Base-by-base conservation (phyloP, 2,888 invertebrate species). In the Melieria crassipennis region DNA sequence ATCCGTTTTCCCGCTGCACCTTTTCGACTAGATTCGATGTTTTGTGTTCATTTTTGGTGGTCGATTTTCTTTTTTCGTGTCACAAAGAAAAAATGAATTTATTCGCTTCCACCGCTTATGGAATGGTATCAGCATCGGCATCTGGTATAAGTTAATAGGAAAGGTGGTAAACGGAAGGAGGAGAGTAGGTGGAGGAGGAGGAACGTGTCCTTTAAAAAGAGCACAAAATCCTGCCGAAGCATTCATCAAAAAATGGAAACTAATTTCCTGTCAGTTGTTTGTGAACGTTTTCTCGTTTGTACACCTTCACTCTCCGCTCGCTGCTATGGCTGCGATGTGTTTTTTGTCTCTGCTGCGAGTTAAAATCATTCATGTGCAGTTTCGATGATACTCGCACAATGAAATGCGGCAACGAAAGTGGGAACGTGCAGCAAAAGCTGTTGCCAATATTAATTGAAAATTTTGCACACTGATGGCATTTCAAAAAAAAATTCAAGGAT, bases 181-280 rank as follows among this genome's bases (percentile, higher is more conserved):
- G 11, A 43, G 60, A 45, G 61, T 16, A 52, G 66, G 68, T 48
- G 70, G 66, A 64, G 63, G 62, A 74, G 73, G 69, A 69, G 63
- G 45, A 61, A 62, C 78, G 79, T 30, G 30, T 30, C 30, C 30
- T 30, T 30, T 30, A 30, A 30, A 30, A 30, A 30, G 30, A 30
- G 30, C 30, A 30, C 30, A 30, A 80, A 80, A 83, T 83, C 81
- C 82, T 84, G 85, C 84, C 84, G 83, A 83, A 80, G 83, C 85
- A 84, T 84, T 85, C 84, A 84, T 85, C 85, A 85, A 84, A 85
- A 85, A 84, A 85, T 83, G 82, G 84, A 85, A 84, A 85, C 84
- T 84, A 84, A 84, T 84, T 84, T 84, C 83, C 83, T 85, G 83
- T 83, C 84, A 83, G 84, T 85, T 81, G 82, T 81, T 84, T 83